Percentiles rank a stretch among this genome's conserved stretches.
Evolutionary conservation across 1,140 invertebrate genomes (phyloP).

Genomic region (Pissodes strobi): DNA sequence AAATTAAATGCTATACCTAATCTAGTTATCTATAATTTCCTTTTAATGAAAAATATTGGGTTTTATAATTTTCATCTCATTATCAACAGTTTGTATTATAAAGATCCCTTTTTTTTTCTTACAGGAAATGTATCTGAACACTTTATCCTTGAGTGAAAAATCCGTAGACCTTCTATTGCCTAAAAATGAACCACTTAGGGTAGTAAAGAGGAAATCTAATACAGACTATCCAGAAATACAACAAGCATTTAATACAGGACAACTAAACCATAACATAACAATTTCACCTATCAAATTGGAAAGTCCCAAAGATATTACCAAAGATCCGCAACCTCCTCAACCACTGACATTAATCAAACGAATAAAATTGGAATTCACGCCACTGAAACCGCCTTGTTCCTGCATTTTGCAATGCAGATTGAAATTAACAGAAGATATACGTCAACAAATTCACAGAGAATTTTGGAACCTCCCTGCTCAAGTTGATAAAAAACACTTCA

Average conservation of each 20-base stretch:
- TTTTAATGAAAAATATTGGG: too few relatives aligned
- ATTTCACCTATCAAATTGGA: too few relatives aligned
- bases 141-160: constrained; percentile 15
- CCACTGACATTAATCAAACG: neutral
- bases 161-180: constrained; percentile 2
- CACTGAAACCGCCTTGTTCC: constrained; percentile 19
- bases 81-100: too few relatives aligned
- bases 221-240: neutral
- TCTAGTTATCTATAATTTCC: too few relatives aligned
- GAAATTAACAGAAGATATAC: constrained; percentile 21
- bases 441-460: constrained; percentile 22
- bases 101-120: neutral
- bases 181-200: constrained; percentile 6
- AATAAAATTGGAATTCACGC: neutral
- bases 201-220: neutral
- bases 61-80: too few relatives aligned
- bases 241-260: neutral
- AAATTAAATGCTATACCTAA: too few relatives aligned
- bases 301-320: constrained; percentile 7
- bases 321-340: neutral
- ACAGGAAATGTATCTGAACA: constrained; percentile 27
- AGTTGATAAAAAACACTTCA: constrained; percentile 30
- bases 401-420: constrained; percentile 9
- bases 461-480: constrained; percentile 21
- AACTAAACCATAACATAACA: too few relatives aligned